Conservation (phyloP, 2,797 vertebrate genomes). For the Clarias platycephalus region DNA sequence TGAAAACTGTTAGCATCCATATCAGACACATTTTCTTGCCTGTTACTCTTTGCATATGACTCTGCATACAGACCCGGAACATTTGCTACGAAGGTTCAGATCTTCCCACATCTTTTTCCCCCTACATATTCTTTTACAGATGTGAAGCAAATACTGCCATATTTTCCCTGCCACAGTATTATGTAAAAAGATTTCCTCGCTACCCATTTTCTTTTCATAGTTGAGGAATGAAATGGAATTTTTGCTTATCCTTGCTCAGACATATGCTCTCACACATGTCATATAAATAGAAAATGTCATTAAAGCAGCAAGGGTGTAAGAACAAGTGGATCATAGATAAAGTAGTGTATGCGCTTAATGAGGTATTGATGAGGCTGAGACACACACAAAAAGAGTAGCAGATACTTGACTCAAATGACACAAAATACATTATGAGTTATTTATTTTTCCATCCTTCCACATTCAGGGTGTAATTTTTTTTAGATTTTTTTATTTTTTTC, state of each 20-base stretch:
- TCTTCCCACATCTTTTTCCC: not conserved
- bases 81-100: slow-evolving; percentile 4
- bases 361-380: slow-evolving; percentile 20
- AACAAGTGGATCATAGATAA: slow-evolving; percentile 32
- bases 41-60: not conserved
- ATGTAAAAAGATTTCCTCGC: not conserved
- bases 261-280: not conserved
- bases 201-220: slow-evolving; percentile 15
- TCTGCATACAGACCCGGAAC: slow-evolving; percentile 10
- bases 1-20: not conserved
- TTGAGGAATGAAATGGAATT: slow-evolving; percentile 18
- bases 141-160: not conserved
- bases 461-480: too few species aligned
- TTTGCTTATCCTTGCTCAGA: not conserved
- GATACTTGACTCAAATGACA: not conserved
- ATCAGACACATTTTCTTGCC: not conserved
- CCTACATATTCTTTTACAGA: not conserved
- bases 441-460: not conserved
- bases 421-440: not conserved
- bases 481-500: too few species aligned
- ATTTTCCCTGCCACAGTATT: not conserved
- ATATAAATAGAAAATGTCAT: slow-evolving; percentile 4
- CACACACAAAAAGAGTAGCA: slow-evolving; percentile 21
- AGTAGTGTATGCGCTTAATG: slow-evolving; percentile 56
- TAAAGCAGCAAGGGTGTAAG: slow-evolving; percentile 17